Base-by-base conservation (phyloP, 2,888 invertebrate genomes). In the Pristionchus mayeri region DNA sequence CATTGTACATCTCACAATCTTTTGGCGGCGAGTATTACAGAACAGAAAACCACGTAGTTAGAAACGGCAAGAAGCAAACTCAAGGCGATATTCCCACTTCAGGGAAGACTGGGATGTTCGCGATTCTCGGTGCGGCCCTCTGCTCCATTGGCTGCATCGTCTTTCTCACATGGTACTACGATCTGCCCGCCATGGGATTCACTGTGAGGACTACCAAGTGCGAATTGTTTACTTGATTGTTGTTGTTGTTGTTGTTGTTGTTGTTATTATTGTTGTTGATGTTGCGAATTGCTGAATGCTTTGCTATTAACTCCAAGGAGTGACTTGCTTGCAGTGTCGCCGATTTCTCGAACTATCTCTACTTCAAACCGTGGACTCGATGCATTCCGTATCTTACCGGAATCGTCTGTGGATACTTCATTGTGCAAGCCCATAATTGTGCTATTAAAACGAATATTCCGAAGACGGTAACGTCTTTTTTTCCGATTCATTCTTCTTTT, bases 361-460 rank as follows among this genome's bases (percentile, higher is more conserved):
- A 93, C 87, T 86, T 91, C 48, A 90, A 88, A 52, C 93, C 93
- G 0, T 93, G 91, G 90, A 90, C 90, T 52, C 88, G 93, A 37
- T 91, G 93, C 84, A 92, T 92, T 1, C 93, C 93, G 0, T 93
- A 93, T 86, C 85, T 93, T n/a, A 86, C 93, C 4, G 93, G 93
- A 1, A 86, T 93, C 24, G 48, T 92, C 27, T 86, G 90, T 18
- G 93, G 93, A 3, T 93, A 93, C 85, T 44, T 91, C 1, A 85
- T 93, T 27, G 92, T 90, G 87, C 87, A 86, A 57, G 57, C 57
- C 40, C 24, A 40, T 30, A 27, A 27, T 13, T 9, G 27, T 4
- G 4, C 16, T 4, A 27, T 63, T 6, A 63, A 63, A 27, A 6
- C 9, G 21, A 37, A 40, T 24, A 27, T 57, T 24, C 40, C 60